phyloP scores from a whole-genome alignment of 2,888 invertebrate species.

The Platynereis dumerilii region DNA sequence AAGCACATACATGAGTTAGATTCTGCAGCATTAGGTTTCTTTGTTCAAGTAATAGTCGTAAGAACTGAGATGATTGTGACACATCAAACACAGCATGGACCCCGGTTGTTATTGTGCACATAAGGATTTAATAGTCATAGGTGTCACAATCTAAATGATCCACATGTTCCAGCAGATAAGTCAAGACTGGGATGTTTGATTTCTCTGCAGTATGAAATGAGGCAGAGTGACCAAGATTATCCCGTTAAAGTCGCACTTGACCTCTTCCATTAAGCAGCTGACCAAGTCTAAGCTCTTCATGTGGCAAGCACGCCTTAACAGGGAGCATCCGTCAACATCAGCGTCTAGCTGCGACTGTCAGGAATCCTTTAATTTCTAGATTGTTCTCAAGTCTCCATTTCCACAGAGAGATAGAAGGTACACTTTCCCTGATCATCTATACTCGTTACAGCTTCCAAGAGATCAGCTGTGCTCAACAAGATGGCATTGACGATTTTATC shows the following conservation, averaged over 20 bases:
- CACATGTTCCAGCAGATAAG: conserved; percentile 30
- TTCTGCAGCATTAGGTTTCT: conserved; percentile 32
- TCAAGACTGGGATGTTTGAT: conserved; percentile 29
- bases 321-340: conserved; percentile 30
- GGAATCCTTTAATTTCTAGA: conserved; percentile 20
- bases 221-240: conserved; percentile 27
- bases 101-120: conserved; percentile 34
- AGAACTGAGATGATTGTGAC: conserved; percentile 32
- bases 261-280: conserved; percentile 32
- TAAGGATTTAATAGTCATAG: conserved; percentile 31
- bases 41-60: conserved; percentile 21
- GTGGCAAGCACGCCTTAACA: conserved; percentile 30
- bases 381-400: conserved; percentile 27
- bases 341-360: conserved; percentile 25
- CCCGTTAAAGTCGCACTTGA: conserved; percentile 34
- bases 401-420: conserved; percentile 34
- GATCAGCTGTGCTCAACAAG: conserved; percentile 20
- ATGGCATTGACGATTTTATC: conserved; percentile 27
- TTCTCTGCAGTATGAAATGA: conserved; percentile 38
- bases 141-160: conserved; percentile 26
- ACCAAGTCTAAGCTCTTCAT: conserved; percentile 21
- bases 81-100: conserved; percentile 30
- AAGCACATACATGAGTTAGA: conserved; percentile 32
- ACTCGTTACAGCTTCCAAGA: conserved; percentile 22
- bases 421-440: conserved; percentile 35